Conservation (phyloP, 2,797 vertebrate species). For the Pantherophis alleghaniensis region DNA sequence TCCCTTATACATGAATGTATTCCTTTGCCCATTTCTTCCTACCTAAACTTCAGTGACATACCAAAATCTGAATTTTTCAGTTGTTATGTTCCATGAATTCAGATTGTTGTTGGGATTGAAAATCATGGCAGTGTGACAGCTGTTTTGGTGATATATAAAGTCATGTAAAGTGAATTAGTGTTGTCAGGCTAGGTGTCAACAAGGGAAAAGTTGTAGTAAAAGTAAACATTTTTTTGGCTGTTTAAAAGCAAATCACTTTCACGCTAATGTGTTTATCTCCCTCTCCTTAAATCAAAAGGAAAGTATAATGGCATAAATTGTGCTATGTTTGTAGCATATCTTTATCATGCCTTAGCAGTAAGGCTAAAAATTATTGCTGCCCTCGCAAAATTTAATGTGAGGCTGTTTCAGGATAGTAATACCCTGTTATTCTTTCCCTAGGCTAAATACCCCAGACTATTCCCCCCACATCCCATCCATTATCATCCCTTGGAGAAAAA, state of each 20-base stretch:
- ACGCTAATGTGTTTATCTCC: neutral
- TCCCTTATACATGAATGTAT: neutral
- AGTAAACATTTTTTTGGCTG: neutral
- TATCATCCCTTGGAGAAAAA: neutral
- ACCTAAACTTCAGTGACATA: neutral
- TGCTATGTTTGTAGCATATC: neutral
- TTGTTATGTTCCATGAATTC: slow-evolving; percentile 16
- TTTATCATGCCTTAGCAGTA: neutral
- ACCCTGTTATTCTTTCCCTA: neutral
- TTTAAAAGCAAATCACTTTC: neutral
- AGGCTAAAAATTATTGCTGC: neutral
- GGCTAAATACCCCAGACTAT: neutral
- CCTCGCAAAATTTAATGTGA: neutral
- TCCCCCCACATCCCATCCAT: neutral
- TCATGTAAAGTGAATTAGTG: neutral
- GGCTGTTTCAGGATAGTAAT: neutral
- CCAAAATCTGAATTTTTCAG: too few species aligned
- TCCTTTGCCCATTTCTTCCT: neutral
- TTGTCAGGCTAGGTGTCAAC: slow-evolving; percentile 15
- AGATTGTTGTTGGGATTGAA: slow-evolving; percentile 33
- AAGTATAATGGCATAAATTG: neutral
- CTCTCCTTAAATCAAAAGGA: neutral
- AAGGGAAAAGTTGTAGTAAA: slow-evolving; percentile 7
- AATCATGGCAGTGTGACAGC: slow-evolving; percentile 21
- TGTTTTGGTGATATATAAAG: slow-evolving; percentile 19